Percentiles rank a stretch among this genome's conserved stretches.
phyloP scores from a whole-genome alignment of 2,113 vertebrate species.

The Petrocephalus zakoni region DNA sequence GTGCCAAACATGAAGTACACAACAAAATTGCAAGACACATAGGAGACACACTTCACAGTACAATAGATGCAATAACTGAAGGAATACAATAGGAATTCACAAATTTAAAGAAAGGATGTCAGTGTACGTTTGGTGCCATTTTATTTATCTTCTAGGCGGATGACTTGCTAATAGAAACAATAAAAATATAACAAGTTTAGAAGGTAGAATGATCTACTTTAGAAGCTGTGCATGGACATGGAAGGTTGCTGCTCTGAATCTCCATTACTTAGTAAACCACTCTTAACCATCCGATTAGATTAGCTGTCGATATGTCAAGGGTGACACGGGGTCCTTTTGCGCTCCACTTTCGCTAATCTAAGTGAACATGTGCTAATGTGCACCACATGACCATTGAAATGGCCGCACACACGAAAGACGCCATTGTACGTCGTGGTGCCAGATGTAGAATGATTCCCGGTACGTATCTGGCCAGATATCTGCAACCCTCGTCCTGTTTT shows the following conservation, averaged over 20 bases:
- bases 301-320: background rate
- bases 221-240: background rate
- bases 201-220: background rate
- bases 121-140: background rate
- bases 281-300: background rate
- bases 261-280: background rate
- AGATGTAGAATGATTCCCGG: background rate
- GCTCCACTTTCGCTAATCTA: background rate
- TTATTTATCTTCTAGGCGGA: background rate
- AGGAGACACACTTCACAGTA: background rate
- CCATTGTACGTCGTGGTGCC: background rate
- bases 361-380: background rate
- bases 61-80: background rate
- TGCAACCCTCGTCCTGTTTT: constrained; percentile 21
- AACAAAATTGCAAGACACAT: background rate
- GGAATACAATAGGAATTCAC: background rate
- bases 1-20: background rate
- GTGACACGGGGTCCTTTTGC: background rate
- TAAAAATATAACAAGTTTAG: background rate
- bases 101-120: background rate
- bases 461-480: constrained; percentile 9
- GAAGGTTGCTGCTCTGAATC: background rate
- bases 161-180: background rate
- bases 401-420: background rate
- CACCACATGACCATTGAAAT: background rate